A percentile compares a stretch with the other conserved stretches of the same genome.
These are phyloP conservation scores for Melinaea marsaeus DNA, from an alignment of 2,888 invertebrate genomes.

Conservation along the genomic window DNA sequence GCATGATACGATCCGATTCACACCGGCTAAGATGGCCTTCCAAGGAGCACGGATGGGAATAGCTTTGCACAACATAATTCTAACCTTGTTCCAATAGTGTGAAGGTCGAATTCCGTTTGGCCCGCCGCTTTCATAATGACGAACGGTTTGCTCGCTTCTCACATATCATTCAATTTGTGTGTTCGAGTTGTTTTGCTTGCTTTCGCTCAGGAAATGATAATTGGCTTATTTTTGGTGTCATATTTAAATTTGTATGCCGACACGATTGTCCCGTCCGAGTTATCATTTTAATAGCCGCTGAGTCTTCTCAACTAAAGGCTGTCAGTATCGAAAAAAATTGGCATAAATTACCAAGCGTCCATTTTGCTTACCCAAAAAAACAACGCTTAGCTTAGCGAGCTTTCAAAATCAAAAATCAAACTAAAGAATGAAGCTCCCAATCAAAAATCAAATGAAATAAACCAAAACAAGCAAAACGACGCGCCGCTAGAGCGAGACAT, in stretches of 20 bases:
- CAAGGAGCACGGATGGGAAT: conserved; percentile 53
- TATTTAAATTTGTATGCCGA: conserved; percentile 11
- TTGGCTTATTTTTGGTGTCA: conserved; percentile 33
- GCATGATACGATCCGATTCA: conserved; percentile 74
- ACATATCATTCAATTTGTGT: conserved; percentile 65
- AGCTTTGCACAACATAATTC: conserved; percentile 56
- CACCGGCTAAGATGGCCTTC: conserved; percentile 65
- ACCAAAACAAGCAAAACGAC: conserved; percentile 35
- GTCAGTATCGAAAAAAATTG: conserved; percentile 6
- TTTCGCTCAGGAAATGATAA: conserved; percentile 51
- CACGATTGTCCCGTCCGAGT: conserved; percentile 4
- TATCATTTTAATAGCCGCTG: conserved; percentile 6
- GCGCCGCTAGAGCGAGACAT: conserved; percentile 27
- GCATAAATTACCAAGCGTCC: conserved; percentile 11
- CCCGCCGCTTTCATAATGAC: conserved; percentile 68
- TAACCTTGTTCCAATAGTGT: conserved; percentile 46
- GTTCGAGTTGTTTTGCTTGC: conserved; percentile 74
- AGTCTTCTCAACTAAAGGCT: conserved; percentile 4
- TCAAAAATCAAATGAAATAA: conserved; percentile 1
- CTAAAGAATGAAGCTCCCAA: conserved; percentile 10
- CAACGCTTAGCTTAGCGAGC: conserved; percentile 24
- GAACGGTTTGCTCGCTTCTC: conserved; percentile 69
- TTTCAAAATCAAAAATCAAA: conserved; percentile 17
- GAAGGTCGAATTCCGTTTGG: conserved; percentile 60
- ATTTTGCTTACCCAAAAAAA: conserved; percentile 9